Evolutionary conservation across 2,113 vertebrate species (phyloP), one percentile per base, ranked within the genome.

Genomic region (Amphiprion ocellaris): DNA sequence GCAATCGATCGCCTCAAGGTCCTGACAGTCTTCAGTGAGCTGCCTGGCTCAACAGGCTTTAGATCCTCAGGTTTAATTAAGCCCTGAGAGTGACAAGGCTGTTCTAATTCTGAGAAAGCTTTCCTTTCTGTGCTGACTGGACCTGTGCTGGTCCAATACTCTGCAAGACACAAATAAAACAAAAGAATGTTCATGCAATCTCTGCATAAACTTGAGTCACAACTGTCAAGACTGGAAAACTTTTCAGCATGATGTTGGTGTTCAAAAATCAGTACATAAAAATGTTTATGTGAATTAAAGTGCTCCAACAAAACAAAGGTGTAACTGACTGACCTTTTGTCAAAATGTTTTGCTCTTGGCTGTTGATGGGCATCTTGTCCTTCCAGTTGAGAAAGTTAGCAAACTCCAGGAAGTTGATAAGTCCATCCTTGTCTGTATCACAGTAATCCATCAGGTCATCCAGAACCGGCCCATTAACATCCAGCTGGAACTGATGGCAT

Each of bases 301-400:
- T 15, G 3, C 11, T 15, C 14, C 41, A 15, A 44, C 41, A 44
- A 44, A 44, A 44, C 11, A 5, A 37, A 10, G 1, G 33, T 37
- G 41, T 44, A 44, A 12, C 41, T 4, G 3, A 78, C 83, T 76
- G 90, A 97, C 96, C 96, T 88, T 90, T 89, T 46, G 87, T 90
- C 61, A 96, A 41, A 63, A 95, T 84, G 33, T 78, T 84, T 82
- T 96, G 92, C 85, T 97, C 96, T 71, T 56, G 81, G 1, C 87
- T 79, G 60, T 85, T 90, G 77, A 96, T 59, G 7, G 92, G 90
- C 85, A 90, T 94, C 92, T 90, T 96, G 82, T 96, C 94, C 93
- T 97, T 97, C 96, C 96, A 98, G 88, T 94, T 98, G 58, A 99
- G 94, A 85, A 97, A 98, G 84, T 97, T 96, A 0, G 83, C 86